Conservation (phyloP, 1,140 invertebrate genomes). For the Sitophilus oryzae region DNA sequence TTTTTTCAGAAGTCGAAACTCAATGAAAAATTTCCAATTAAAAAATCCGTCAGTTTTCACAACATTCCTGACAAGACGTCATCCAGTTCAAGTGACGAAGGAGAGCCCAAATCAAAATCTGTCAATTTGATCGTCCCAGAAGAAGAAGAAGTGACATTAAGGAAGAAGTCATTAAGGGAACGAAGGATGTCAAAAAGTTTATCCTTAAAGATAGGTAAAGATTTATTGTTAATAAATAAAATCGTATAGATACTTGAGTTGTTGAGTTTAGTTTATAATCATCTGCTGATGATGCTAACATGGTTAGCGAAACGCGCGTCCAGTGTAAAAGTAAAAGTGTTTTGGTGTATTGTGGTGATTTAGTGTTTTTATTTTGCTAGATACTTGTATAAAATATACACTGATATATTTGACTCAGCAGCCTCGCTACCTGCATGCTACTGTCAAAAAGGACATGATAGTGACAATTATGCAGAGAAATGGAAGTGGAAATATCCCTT, state of each 20-base stretch:
- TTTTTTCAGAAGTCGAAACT: conserved; percentile 13
- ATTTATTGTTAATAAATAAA: background rate
- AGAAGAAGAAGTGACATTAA: conserved; percentile 16
- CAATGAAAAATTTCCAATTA: conserved; percentile 16
- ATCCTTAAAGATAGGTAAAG: conserved; percentile 28
- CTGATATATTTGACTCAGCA: no score
- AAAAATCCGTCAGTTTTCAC: conserved; percentile 22
- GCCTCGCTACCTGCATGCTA: no score
- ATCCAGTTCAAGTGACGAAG: conserved; percentile 12
- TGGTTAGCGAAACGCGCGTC: no score
- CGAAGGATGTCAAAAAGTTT: conserved; percentile 33
- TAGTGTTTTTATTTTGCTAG: no score
- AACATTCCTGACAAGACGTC: conserved; percentile 26
- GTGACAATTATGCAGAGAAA: no score
- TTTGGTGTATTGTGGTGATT: no score
- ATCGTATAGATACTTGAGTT: background rate
- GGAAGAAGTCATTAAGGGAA: conserved; percentile 31
- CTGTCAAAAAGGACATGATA: no score
- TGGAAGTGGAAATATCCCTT: no score
- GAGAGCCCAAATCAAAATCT: conserved; percentile 1
- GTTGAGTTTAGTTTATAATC: no score
- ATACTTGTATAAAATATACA: no score
- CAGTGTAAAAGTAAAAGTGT: no score
- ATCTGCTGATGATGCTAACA: no score
- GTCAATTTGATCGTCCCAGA: conserved; percentile 3